Evolutionary conservation across 2,113 vertebrate genomes (phyloP), one percentile per base, ranked within the genome.

Genomic region (Stigmatopora argus): DNA sequence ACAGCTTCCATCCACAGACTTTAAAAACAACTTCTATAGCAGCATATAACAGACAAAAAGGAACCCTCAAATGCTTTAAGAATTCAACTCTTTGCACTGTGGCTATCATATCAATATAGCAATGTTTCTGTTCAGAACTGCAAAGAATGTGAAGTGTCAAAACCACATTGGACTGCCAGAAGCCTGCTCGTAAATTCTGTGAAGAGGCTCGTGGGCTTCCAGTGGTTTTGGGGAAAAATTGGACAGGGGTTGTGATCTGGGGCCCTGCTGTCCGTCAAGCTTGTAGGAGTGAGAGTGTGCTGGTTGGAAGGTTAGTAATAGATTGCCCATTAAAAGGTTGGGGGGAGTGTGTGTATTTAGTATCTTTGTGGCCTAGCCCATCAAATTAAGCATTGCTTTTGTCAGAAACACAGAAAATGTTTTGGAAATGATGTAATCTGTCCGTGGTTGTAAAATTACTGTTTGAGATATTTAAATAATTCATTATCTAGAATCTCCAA

Each of bases 171-270:
- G n/a, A 73, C 66, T 59, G 38, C 75, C 65, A 45, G 74, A 62
- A 71, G 70, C 58, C 34, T 45, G 71, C 72, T 63, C 71, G 65
- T 78, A 80, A 86, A 83, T 78, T 78, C 66, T 62, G 53, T 1
- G 34, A 67, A 47, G 62, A 59, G 79, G 75, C 81, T 17, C 65
- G 74, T 80, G 74, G 68, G 73, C 77, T 77, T 5, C 13, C 60
- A 65, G 73, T 78, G 69, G 52, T 62, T 64, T 19, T 8, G 11
- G 53, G 49, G 56, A 70, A 90, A 82, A 83, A 89, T 81, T 81
- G 73, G 66, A 44, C 65, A 44, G 44, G 73, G 83, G 85, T 86
- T 80, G 74, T 73, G 71, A 77, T 77, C 71, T 66, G 62, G 55
- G 63, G 67, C 62, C 77, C 69, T 38, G 59, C 59, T 17, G 48